Evolutionary conservation across 2,113 vertebrate genomes (phyloP).

Genomic region (Ptyas mucosa): DNA sequence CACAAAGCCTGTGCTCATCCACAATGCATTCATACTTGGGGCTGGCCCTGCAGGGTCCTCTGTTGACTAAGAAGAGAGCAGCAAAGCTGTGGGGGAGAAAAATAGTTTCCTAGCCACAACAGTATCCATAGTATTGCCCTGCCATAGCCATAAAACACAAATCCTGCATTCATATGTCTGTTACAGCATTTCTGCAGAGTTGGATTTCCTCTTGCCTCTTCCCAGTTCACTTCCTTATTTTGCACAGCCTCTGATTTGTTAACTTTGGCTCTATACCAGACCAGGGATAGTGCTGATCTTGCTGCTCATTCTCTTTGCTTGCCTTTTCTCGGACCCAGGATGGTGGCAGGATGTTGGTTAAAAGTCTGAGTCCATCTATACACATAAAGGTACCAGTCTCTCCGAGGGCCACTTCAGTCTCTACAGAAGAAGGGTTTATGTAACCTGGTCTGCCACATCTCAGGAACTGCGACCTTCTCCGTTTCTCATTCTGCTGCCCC

Average conservation of each 20-base stretch:
- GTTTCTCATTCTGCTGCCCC: neutral
- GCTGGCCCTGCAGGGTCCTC: neutral
- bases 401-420: neutral
- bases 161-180: constrained; percentile 27
- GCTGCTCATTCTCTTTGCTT: neutral
- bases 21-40: constrained; percentile 3
- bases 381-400: neutral
- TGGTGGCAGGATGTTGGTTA: neutral
- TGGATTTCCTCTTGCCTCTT: constrained; percentile 17
- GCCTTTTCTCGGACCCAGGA: neutral
- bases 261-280: neutral
- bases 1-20: constrained; percentile 27
- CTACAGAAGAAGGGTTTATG: neutral
- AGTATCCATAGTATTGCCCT: neutral
- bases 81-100: too few relatives aligned
- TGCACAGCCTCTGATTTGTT: constrained; percentile 47
- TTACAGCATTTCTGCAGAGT: neutral
- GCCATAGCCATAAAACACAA: neutral
- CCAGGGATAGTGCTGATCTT: neutral
- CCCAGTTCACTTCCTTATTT: constrained; percentile 33
- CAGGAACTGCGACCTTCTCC: neutral
- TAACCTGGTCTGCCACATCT: neutral
- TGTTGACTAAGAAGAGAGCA: neutral
- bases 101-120: neutral
- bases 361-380: neutral